These are phyloP conservation scores for Eupelmus urozonus DNA, from an alignment of 2,888 invertebrate species.

Conservation along the genomic window DNA sequence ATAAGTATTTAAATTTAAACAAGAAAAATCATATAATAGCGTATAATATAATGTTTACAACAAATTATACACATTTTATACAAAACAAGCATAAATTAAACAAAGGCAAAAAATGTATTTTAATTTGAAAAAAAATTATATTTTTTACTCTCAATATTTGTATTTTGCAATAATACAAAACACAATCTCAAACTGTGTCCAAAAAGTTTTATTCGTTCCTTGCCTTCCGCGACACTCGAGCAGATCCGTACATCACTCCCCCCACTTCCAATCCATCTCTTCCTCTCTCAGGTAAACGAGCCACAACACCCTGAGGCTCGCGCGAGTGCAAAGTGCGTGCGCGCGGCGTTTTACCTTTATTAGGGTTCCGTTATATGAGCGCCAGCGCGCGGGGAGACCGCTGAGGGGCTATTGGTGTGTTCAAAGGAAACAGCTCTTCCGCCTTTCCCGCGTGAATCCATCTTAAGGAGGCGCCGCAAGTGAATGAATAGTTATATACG, in stretches of 20 bases:
- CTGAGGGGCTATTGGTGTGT: neutral
- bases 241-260: neutral
- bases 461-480: neutral
- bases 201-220: no score
- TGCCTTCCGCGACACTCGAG: neutral
- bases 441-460: neutral
- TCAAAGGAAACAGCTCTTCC: neutral
- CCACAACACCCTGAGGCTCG: constrained; percentile 21
- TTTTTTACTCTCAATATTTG: no score
- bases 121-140: no score
- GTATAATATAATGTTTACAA: no score
- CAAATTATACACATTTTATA: no score
- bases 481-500: neutral
- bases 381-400: neutral
- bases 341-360: constrained; percentile 64
- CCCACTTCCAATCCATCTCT: no score
- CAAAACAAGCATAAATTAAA: no score
- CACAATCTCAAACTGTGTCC: neutral
- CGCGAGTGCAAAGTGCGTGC: constrained; percentile 1
- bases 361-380: constrained; percentile 65
- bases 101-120: no score
- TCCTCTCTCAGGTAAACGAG: constrained; percentile 4
- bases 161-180: neutral
- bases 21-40: no score
- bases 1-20: no score